These are phyloP conservation scores for Conus canariensis DNA, from an alignment of 2,888 invertebrate species.

Conservation along the genomic window DNA sequence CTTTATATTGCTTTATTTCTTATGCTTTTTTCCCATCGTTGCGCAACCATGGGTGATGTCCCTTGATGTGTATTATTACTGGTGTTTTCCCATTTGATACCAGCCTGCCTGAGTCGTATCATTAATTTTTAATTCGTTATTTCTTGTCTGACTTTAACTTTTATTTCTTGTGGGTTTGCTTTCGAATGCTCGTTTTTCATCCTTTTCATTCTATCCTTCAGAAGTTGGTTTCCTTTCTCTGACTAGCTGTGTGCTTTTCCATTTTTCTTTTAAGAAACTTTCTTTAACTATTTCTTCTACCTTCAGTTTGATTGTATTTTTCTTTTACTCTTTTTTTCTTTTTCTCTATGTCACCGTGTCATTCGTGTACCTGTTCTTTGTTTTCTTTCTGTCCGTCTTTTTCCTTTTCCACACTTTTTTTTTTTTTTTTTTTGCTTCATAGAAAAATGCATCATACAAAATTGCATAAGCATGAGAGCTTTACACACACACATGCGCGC, in stretches of 20 bases:
- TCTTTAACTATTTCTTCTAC: background rate
- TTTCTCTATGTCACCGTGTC: background rate
- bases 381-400: background rate
- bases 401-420: background rate
- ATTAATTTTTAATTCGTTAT: background rate
- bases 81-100: too few relatives aligned
- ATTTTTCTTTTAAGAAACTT: background rate
- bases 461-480: too few relatives aligned
- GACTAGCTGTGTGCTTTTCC: too few relatives aligned
- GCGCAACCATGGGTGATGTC: too few relatives aligned
- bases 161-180: background rate
- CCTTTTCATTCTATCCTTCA: background rate
- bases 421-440: background rate
- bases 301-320: too few relatives aligned
- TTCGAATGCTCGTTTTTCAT: background rate
- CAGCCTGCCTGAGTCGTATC: too few relatives aligned
- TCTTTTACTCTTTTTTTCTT: background rate
- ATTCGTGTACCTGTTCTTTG: background rate
- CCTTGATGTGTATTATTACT: too few relatives aligned
- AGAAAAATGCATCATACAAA: too few relatives aligned
- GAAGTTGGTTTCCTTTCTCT: too few relatives aligned
- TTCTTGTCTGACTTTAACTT: background rate
- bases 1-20: background rate
- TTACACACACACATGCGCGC: too few relatives aligned
- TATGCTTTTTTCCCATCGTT: background rate